A percentile compares a stretch with the other conserved stretches of the same genome.
Evolutionary conservation across 2,797 vertebrate species (phyloP).

Genomic region (Hemitrygon akajei): DNA sequence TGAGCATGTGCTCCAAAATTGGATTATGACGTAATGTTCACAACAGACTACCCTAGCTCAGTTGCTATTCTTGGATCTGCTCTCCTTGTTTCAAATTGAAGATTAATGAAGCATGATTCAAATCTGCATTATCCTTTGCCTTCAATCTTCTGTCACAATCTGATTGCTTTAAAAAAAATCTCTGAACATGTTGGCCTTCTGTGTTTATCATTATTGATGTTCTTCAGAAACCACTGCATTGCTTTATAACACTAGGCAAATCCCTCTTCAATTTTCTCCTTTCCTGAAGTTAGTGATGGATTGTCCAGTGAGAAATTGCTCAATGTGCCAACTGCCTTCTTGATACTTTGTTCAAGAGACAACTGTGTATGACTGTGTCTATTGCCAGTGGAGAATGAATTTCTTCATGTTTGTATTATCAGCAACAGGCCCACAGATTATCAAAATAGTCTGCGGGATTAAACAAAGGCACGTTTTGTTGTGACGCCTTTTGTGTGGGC

Average conservation of each 20-base stretch:
- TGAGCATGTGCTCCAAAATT: background rate
- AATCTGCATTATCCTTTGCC: constrained; percentile 29
- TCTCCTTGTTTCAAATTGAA: background rate
- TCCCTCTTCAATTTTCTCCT: background rate
- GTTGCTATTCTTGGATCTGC: background rate
- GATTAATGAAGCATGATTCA: constrained; percentile 28
- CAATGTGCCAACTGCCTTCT: background rate
- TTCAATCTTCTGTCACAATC: background rate
- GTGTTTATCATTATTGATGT: background rate
- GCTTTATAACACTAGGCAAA: background rate
- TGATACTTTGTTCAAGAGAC: background rate
- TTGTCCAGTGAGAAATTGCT: background rate
- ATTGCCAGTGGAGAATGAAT: background rate
- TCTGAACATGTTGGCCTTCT: background rate
- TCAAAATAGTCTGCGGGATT: background rate
- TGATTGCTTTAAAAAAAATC: background rate
- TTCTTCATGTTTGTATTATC: background rate
- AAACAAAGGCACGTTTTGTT: background rate
- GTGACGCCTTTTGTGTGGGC: background rate
- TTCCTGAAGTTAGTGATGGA: background rate
- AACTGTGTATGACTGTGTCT: background rate
- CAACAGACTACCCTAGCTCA: background rate
- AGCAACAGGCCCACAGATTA: background rate
- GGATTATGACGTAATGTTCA: background rate
- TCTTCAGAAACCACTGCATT: background rate